Evolutionary conservation across 1,140 invertebrate species (phyloP).

Genomic region (Drosophila murphyi): DNA sequence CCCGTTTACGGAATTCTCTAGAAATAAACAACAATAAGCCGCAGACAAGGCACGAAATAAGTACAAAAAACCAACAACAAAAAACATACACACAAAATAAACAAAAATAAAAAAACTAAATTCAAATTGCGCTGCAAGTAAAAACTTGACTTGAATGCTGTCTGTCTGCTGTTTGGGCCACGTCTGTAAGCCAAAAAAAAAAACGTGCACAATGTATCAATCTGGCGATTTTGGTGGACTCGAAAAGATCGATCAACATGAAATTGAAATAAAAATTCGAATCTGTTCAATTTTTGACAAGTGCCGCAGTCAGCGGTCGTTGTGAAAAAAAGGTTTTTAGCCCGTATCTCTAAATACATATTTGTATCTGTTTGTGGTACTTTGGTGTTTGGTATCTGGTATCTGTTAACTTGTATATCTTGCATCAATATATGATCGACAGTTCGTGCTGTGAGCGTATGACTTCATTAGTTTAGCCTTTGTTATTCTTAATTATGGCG

Average conservation of each 20-base stretch:
- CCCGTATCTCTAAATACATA: constrained; percentile 18
- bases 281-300: constrained; percentile 79
- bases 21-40: constrained; percentile 64
- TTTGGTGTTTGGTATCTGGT: constrained; percentile 1
- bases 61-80: constrained; percentile 22
- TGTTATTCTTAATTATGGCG: constrained; percentile 79
- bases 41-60: constrained; percentile 49
- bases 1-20: constrained; percentile 72
- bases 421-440: constrained; percentile 47
- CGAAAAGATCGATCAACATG: constrained; percentile 81
- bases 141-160: constrained; percentile 35
- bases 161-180: constrained; percentile 13
- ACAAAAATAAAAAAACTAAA: constrained; percentile 59
- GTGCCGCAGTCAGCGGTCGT: constrained; percentile 65
- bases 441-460: constrained; percentile 49
- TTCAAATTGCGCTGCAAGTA: constrained; percentile 83
- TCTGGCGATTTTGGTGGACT: constrained; percentile 64
- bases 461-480: constrained; percentile 75
- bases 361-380: constrained; percentile 15
- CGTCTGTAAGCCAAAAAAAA: constrained; percentile 60
- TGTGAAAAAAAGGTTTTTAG: background rate
- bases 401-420: background rate
- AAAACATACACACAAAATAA: constrained; percentile 36
- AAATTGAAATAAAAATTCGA: constrained; percentile 81
- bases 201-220: constrained; percentile 83